Evolutionary conservation across 2,113 vertebrate species (phyloP).

Genomic region (Picathartes gymnocephalus): DNA sequence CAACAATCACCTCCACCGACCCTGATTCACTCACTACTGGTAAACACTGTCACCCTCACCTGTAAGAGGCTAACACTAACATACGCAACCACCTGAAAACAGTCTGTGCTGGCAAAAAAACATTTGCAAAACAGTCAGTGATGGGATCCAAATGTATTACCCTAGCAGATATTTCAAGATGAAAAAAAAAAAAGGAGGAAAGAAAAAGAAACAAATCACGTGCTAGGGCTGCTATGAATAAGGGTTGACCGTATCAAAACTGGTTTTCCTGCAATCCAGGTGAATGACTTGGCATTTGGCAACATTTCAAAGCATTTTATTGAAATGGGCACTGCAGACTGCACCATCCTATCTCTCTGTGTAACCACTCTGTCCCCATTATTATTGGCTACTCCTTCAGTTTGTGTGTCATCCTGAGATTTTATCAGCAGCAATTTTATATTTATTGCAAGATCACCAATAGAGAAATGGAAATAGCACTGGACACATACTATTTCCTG

Average conservation of each 20-base stretch:
- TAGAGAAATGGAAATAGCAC: slow-evolving; percentile 9
- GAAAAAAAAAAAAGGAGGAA: background rate
- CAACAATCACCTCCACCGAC: background rate
- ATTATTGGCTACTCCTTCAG: background rate
- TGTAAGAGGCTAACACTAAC: background rate
- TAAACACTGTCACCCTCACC: background rate
- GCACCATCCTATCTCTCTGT: background rate
- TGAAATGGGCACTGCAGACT: background rate
- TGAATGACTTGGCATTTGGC: background rate
- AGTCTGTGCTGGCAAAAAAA: background rate
- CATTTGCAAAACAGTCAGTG: background rate
- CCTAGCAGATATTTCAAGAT: background rate
- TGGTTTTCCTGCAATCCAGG: background rate
- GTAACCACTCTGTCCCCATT: background rate
- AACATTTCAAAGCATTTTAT: background rate
- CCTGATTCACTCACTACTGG: background rate
- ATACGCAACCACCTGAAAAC: background rate
- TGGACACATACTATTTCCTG: background rate
- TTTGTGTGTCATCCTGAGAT: background rate
- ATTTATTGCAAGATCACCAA: background rate
- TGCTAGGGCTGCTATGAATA: background rate
- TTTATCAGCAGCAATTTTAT: slow-evolving; percentile 19
- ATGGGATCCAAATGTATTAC: background rate
- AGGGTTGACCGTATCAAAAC: rapidly evolving
- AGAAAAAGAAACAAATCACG: too few species aligned